phyloP scores from a whole-genome alignment of 2,888 invertebrate species.

The Drosophila acutilabella region DNA sequence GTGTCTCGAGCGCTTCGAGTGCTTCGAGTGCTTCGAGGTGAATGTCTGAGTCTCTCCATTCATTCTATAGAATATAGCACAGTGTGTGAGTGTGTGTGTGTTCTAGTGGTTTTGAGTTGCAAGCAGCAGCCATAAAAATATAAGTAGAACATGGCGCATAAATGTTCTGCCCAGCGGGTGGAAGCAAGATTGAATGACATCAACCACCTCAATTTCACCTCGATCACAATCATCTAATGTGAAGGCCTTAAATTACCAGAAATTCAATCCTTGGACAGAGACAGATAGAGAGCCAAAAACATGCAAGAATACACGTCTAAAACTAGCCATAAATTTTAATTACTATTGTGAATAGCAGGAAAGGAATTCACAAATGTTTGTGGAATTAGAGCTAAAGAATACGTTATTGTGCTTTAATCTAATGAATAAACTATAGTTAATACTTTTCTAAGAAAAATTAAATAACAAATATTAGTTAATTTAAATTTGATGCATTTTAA shows the following conservation, averaged over 20 bases:
- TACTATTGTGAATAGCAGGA: not conserved
- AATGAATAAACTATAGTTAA: not conserved
- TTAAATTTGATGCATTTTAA: no score
- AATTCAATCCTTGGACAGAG: slow-evolving; percentile 35
- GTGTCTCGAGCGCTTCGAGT: slow-evolving; percentile 11
- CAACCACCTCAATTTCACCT: slow-evolving; percentile 50
- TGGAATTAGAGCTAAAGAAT: not conserved
- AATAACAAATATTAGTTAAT: no score
- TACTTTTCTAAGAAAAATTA: no score
- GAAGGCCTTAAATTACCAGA: slow-evolving; percentile 41
- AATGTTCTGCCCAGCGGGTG: slow-evolving; percentile 63
- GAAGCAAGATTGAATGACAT: slow-evolving; percentile 61
- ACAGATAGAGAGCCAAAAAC: not conserved
- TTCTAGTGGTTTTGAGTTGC: slow-evolving; percentile 67
- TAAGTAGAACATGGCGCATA: slow-evolving; percentile 80
- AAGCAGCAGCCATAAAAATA: slow-evolving; percentile 74
- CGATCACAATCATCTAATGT: slow-evolving; percentile 29
- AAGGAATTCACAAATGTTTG: no score
- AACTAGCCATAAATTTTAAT: slow-evolving; percentile 15
- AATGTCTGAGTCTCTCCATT: slow-evolving; percentile 32
- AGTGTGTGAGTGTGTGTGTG: slow-evolving; percentile 22
- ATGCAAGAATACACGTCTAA: not conserved
- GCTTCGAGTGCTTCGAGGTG: slow-evolving; percentile 34
- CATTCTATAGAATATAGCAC: not conserved
- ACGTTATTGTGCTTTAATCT: not conserved